Evolutionary conservation across 2,113 vertebrate species (phyloP), one percentile per base, ranked within the genome.

Genomic region (Tupaia chinensis): DNA sequence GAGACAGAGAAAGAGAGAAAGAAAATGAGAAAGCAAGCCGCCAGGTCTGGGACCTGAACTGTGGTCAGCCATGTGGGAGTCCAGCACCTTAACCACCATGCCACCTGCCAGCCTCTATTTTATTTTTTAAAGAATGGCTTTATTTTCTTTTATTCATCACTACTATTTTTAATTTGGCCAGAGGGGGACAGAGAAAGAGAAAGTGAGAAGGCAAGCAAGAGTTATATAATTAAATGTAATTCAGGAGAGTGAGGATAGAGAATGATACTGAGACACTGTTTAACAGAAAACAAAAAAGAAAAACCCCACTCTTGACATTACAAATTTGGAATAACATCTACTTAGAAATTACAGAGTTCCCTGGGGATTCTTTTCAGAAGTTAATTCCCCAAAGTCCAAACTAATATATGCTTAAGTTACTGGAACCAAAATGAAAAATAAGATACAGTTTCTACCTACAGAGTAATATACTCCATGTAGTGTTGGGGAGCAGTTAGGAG

Each of bases 371-470:
- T 82, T 8, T 84, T 53, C 56, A 73, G 25, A 93, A 61, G 63
- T 29, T 53, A 76, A 86, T 53, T 82, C 63, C 27, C 53, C 7
- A 82, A 72, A 77, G 56, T 29, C 53, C 82, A 90, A 56, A 83
- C 22, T 78, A 83, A 72, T 13, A 85, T 29, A 79, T 84, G 32
- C 69, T 83, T 82, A 87, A 32, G 9, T 58, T 53, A 74, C 23
- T 44, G 27, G 22, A 78, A 89, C 61, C 15, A 63, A 90, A 87
- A 65, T 82, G 13, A 92, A 89, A 76, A 94, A 22, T 69, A 85
- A 87, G 44, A 92, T 34, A 76, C 8, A 76, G 19, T 79, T 81
- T 91, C 56, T 23, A 79, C 8, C 25, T 73, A 63, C 23, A 34
- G 13, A 4, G 15, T 74, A 74, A 32, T 84, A 78, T 2, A 70